Base-by-base conservation (phyloP, 2,113 vertebrate genomes). In the Spilogale gracilis region DNA sequence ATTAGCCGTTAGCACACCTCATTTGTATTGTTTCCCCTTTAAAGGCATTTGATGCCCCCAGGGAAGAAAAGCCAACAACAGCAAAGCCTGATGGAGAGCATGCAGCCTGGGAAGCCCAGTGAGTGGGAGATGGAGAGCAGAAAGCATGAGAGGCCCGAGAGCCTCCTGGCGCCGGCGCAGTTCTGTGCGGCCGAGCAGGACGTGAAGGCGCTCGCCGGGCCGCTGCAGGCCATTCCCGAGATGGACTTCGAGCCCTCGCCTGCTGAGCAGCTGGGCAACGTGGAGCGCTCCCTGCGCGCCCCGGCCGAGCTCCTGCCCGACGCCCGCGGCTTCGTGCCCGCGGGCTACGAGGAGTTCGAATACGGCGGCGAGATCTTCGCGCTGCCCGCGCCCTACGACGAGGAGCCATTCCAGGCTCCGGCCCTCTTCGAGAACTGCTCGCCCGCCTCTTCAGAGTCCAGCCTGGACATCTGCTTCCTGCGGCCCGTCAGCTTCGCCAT, bases 401-500 rank as follows among this genome's bases (percentile, higher is more conserved):
- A 99, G 0, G 99, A 99, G 60, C 98, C 99, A 4, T 99, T 98
- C 83, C 99, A 99, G 84, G 99, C 99, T 11, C 98, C 98, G 0
- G 95, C 99, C 3, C 98, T 99, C 94, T 99, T 99, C 83, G 99
- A 99, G 97, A 99, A 97, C 97, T 99, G 99, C 98, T 99, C 99
- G 88, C 99, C 98, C 0, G 99, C 99, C 8, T 99, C 99, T 6
- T 99, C 99, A 0, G 99, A 99, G 93, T 99, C 99, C 96, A 99
- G 99, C 97, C 99, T 99, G 63, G 99, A 99, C 98, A 99, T 99
- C 74, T 99, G 99, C 96, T 99, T 99, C 79, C 99, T 99, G 63
- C 99, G 99, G 96, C 99, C 99, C 1, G 99, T 99, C 95, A 99
- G 98, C 95, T 99, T 99, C 98, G 99, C 99, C 1, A 97, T 98